Evolutionary conservation across 2,113 vertebrate genomes (phyloP).

Genomic region (Hippocampus zosterae): DNA sequence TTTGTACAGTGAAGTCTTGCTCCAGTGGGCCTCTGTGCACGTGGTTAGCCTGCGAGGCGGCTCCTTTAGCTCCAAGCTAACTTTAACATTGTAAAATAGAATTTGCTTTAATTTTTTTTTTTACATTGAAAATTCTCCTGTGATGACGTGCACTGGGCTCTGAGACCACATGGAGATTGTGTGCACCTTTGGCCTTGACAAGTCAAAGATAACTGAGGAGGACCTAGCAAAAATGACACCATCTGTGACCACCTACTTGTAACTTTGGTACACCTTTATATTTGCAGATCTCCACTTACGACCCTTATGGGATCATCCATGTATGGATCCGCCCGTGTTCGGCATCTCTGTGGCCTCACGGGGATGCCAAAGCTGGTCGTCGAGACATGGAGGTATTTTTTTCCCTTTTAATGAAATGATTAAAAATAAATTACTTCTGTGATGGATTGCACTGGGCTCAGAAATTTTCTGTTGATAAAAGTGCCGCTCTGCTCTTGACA

Average conservation of each 20-base stretch:
- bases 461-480: constrained; percentile 34
- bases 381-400: background rate
- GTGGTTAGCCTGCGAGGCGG: background rate
- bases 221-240: background rate
- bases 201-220: constrained; percentile 49
- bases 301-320: background rate
- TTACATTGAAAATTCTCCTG: constrained; percentile 8
- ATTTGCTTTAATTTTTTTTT: background rate
- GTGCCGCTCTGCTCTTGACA: constrained; percentile 58
- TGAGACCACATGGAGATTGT: constrained; percentile 28
- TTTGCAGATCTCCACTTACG: background rate
- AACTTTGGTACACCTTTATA: background rate
- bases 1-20: background rate
- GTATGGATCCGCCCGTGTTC: background rate
- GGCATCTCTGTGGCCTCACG: background rate
- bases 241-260: accelerated
- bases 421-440: constrained; percentile 17
- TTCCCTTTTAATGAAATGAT: too few species aligned
- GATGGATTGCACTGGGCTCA: constrained; percentile 67
- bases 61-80: background rate
- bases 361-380: background rate
- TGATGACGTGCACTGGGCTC: constrained; percentile 59
- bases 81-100: background rate
- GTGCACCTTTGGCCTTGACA: constrained; percentile 58
- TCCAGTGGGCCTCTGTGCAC: background rate